Base-by-base conservation (phyloP, 2,797 vertebrate species). In the Cirrhinus molitorella region DNA sequence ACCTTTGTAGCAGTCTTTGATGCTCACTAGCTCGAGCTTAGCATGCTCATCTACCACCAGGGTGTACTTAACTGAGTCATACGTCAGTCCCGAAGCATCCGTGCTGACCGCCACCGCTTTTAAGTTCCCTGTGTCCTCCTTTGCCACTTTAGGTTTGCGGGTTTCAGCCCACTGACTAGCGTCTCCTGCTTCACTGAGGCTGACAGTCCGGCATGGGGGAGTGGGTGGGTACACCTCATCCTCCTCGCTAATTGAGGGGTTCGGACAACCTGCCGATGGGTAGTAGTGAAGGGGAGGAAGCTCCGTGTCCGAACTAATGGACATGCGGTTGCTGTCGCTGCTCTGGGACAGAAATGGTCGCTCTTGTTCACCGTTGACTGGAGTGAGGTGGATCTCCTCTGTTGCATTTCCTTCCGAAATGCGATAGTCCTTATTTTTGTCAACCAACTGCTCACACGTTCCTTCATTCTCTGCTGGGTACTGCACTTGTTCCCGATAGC, bases 271-370 rank as follows among this genome's bases (percentile, higher is more conserved):
- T 9, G 91, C 91, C 1, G 95, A 73, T 19, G 94, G 89, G 0
- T 96, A 93, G 73, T 94, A 96, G 83, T 96, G 89, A 0, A 92
- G 90, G 1, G 93, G 95, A 16, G 96, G 95, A 79, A 97, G 97
- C 92, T 99, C 98, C 0, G 96, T 95, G 85, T 99, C 98, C 0
- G 98, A 99, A 91, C 98, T 97, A 88, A 99, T 94, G 0, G 98
- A 99, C 98, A 99, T 99, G 86, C 98, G 96, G 92, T 97, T 99
- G 89, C 96, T 97, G 81, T 97, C 97, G 3, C 96, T 95, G 88
- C 96, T 96, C 37, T 96, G 96, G 0, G 97, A 98, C 73, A 97
- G 90, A 88, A 94, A 89, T 88, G 95, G 91, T 88, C 96, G 61
- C 89, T 93, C 0, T 90, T 94, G 92, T 85, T 94, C 92, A 76